phyloP scores from a whole-genome alignment of 1,140 invertebrate species.

The Lineus longissimus region DNA sequence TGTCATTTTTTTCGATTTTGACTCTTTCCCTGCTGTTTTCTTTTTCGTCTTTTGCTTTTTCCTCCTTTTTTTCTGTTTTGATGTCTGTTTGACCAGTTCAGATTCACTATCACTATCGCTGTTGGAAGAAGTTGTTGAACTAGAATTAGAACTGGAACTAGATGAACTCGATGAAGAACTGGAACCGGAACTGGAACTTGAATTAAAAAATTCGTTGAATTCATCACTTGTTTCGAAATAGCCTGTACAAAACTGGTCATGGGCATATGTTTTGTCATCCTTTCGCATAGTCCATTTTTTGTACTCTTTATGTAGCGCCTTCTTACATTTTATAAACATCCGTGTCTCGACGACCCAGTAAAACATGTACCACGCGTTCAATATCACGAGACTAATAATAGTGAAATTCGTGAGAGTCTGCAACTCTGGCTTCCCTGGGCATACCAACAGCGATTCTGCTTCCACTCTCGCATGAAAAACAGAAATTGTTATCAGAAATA shows the following conservation, averaged over 20 bases:
- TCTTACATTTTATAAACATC: conserved; percentile 8
- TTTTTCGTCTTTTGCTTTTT: not conserved
- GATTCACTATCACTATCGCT: conserved; percentile 8
- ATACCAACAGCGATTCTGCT: not conserved
- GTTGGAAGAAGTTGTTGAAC: not conserved
- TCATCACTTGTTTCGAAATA: not conserved
- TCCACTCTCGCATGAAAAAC: conserved; percentile 7
- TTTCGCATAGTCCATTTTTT: not conserved
- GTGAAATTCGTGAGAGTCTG: conserved; percentile 5
- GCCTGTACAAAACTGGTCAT: not conserved
- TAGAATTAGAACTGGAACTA: conserved; percentile 1
- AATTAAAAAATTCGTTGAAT: not conserved
- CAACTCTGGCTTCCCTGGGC: conserved; percentile 1
- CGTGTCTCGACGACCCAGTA: conserved; percentile 1
- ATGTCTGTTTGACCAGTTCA: not conserved
- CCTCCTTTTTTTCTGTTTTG: not conserved
- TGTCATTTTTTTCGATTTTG: not conserved
- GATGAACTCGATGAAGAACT: not conserved
- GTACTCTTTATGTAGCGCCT: conserved; percentile 2
- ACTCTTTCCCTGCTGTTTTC: not conserved
- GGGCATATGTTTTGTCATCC: not conserved
- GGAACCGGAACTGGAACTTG: not conserved
- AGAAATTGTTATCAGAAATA: conserved; percentile 1
- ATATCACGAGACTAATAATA: not conserved
- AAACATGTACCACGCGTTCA: conserved; percentile 5